Percentiles rank a stretch among this genome's conserved stretches.
Conservation (phyloP, 2,797 vertebrate genomes). For the Heteromormyrus szaboi region DNA sequence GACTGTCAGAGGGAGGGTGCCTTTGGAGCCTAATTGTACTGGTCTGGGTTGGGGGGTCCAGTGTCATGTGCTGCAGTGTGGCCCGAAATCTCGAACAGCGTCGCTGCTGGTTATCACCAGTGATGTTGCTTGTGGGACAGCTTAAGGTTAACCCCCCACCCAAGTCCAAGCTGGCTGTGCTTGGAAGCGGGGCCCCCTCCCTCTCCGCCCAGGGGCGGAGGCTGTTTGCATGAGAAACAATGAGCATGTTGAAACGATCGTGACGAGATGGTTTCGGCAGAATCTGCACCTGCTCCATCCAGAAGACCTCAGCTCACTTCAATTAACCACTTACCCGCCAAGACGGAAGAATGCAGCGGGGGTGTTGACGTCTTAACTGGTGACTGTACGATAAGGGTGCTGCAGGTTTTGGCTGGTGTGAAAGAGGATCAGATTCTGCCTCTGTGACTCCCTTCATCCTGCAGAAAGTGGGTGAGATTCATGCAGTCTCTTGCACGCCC, state of each 20-base stretch:
- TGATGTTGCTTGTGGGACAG: too few relatives aligned
- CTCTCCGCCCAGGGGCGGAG: not conserved
- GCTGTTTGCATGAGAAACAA: slow-evolving; percentile 52
- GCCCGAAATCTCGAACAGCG: too few relatives aligned
- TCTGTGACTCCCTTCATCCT: not conserved
- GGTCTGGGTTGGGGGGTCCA: not conserved
- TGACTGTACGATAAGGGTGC: not conserved
- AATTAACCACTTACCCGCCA: not conserved
- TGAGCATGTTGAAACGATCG: slow-evolving; percentile 48
- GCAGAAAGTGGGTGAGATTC: too few relatives aligned
- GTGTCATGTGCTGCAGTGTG: too few relatives aligned
- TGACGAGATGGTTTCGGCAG: not conserved
- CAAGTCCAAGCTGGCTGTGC: too few relatives aligned
- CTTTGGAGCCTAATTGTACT: not conserved
- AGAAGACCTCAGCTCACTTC: not conserved
- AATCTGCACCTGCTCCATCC: not conserved
- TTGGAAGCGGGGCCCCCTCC: too few relatives aligned
- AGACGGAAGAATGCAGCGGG: not conserved
- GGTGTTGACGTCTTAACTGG: not conserved
- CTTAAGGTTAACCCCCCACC: too few relatives aligned
- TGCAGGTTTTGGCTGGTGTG: not conserved
- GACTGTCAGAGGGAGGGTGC: slow-evolving; percentile 23
- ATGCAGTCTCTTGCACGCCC: too few relatives aligned
- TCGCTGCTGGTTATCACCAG: too few relatives aligned
- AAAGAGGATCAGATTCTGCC: not conserved